phyloP scores from a whole-genome alignment of 1,140 invertebrate genomes.

The Acromyrmex charruanus region DNA sequence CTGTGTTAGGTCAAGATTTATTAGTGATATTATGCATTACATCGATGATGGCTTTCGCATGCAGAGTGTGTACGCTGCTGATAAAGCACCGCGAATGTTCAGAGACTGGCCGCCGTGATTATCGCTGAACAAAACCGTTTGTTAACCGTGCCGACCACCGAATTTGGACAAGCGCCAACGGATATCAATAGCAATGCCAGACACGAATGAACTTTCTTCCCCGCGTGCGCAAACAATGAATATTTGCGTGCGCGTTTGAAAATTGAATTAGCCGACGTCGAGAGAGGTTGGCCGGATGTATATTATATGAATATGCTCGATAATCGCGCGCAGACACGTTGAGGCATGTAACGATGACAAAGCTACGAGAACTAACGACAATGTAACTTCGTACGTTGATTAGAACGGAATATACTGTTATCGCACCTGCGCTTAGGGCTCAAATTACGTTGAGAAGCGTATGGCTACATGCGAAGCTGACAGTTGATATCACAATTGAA shows the following conservation, averaged over 20 bases:
- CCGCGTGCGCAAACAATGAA: constrained; percentile 37
- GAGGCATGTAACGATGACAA: constrained; percentile 32
- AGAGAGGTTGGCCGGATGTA: neutral
- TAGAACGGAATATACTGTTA: neutral
- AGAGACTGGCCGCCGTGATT: constrained; percentile 8
- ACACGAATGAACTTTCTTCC: constrained; percentile 48
- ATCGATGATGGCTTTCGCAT: neutral
- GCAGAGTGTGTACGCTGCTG: neutral
- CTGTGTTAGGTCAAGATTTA: neutral
- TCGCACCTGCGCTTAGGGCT: too few species aligned
- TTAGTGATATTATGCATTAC: constrained; percentile 17
- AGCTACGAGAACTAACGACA: neutral
- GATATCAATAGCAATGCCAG: constrained; percentile 51
- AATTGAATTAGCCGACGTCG: constrained; percentile 45
- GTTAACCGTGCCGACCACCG: constrained; percentile 31
- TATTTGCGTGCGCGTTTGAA: constrained; percentile 44
- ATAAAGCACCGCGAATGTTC: constrained; percentile 21
- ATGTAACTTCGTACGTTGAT: constrained; percentile 42
- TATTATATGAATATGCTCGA: constrained; percentile 37
- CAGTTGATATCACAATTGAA: neutral
- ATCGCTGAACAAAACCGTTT: constrained; percentile 52
- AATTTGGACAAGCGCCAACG: constrained; percentile 41
- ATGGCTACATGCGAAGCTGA: neutral
- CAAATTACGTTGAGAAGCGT: neutral
- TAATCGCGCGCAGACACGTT: constrained; percentile 38